Evolutionary conservation across 2,888 invertebrate species (phyloP), one percentile per base, ranked within the genome.

Genomic region (Electrophaes corylata): DNA sequence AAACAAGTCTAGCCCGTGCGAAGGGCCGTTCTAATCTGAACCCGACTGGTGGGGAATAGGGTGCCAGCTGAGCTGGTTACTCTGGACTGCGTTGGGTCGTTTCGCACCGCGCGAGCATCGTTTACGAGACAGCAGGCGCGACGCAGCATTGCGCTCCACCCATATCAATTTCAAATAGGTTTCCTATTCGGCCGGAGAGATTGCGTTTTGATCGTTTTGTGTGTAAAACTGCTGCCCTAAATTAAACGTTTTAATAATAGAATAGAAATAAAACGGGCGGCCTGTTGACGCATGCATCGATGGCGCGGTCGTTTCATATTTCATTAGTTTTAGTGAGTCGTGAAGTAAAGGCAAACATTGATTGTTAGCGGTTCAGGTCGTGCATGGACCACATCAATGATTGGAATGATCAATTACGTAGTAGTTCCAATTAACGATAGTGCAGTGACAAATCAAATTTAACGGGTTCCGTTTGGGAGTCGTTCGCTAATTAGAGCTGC

Each of bases 101-200:
- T 85, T 74, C 73, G 63, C 64, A 61, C 54, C 74, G 80, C 60
- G 69, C 72, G 53, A 60, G 62, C 71, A 75, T 67, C 89, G 88
- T 91, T 90, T 90, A 89, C 90, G 88, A 87, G 86, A 78, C 81
- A 79, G 86, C 85, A 83, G 86, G 83, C 84, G 84, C 87, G 86
- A 81, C 86, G 85, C 81, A 75, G 83, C 82, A 79, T 71, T 82
- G 85, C 86, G 78, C 88, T 87, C 86, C 87, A 88, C 88, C 89
- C 89, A 89, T 90, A 91, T 91, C 90, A 91, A 91, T 91, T 90
- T 89, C 90, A 79, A 89, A 90, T 91, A 86, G 89, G 88, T 88
- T 89, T 83, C 87, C 88, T 86, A 89, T 89, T 86, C 85, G 86
- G 81, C 79, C 80, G 78, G 83, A 79, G 80, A 87, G 86, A 89